These are phyloP conservation scores for Embidobia sp. DNA, from an alignment of 2,888 invertebrate genomes.

Conservation along the genomic window DNA sequence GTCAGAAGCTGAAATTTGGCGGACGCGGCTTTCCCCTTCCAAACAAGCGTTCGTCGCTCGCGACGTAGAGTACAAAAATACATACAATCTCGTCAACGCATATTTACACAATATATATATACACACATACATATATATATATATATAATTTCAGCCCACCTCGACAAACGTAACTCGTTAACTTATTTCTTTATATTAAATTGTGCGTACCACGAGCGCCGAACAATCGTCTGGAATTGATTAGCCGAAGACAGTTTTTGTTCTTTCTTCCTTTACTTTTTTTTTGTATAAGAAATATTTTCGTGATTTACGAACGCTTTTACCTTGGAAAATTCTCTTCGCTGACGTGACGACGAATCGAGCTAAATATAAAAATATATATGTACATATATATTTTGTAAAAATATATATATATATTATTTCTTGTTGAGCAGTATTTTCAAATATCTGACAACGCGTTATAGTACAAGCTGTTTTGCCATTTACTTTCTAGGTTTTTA, in stretches of 20 bases:
- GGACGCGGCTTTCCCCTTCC: neutral
- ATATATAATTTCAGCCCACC: too few species aligned
- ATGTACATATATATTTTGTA: slow-evolving; percentile 39
- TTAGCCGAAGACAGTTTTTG: neutral
- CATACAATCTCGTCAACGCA: slow-evolving; percentile 39
- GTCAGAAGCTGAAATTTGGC: too few species aligned
- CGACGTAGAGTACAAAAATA: slow-evolving; percentile 40
- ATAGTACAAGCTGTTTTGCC: slow-evolving; percentile 20
- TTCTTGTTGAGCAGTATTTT: slow-evolving; percentile 47
- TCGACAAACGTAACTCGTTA: slow-evolving; percentile 28
- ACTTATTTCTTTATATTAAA: slow-evolving; percentile 25
- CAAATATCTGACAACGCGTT: slow-evolving; percentile 34
- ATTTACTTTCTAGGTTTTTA: slow-evolving; percentile 13
- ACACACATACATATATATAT: too few species aligned
- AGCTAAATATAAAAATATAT: slow-evolving; percentile 49
- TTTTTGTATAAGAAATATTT: slow-evolving; percentile 32
- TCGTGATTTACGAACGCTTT: slow-evolving; percentile 48
- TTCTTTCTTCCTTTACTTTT: too few species aligned
- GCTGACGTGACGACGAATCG: slow-evolving; percentile 27
- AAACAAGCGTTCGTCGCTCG: slow-evolving; percentile 9
- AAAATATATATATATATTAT: slow-evolving; percentile 41
- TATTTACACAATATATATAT: slow-evolving; percentile 49
- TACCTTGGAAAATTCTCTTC: slow-evolving; percentile 42
- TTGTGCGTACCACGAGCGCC: slow-evolving; percentile 24
- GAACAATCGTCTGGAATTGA: slow-evolving; percentile 10